Percentiles rank a stretch among this genome's conserved stretches.
phyloP scores from a whole-genome alignment of 2,113 vertebrate genomes.

The Chrysochloris asiatica region DNA sequence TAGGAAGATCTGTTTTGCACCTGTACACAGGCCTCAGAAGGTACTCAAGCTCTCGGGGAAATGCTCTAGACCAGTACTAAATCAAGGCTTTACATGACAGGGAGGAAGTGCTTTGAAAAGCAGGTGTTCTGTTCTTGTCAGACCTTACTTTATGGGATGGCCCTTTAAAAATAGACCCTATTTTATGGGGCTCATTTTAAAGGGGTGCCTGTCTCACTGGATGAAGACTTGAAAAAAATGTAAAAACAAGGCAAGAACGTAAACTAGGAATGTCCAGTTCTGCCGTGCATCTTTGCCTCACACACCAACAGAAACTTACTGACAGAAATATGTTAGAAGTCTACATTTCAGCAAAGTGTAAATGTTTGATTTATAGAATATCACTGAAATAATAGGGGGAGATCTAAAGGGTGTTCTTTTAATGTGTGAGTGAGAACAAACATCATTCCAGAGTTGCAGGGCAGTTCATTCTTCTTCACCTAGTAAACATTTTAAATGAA shows the following conservation, averaged over 20 bases:
- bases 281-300: accelerated
- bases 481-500: too few species aligned
- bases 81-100: slow-evolving; percentile 57
- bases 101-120: slow-evolving; percentile 65
- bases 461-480: too few species aligned
- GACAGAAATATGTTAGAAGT: not conserved
- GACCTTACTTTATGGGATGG: slow-evolving; percentile 59
- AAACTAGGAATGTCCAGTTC: slow-evolving; percentile 30
- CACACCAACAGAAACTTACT: not conserved
- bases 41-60: slow-evolving; percentile 38
- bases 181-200: slow-evolving; percentile 44
- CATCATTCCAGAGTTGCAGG: too few species aligned
- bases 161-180: slow-evolving; percentile 39
- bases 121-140: slow-evolving; percentile 53
- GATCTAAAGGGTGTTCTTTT: too few species aligned
- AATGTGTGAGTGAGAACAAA: too few species aligned
- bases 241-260: slow-evolving; percentile 11
- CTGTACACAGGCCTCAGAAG: slow-evolving; percentile 38
- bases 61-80: not conserved
- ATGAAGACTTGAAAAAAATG: not conserved
- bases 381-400: not conserved
- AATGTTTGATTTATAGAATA: not conserved
- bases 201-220: not conserved
- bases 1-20: slow-evolving; percentile 74
- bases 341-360: not conserved